Conservation (phyloP, 2,888 invertebrate species). For the Synanthedon andrenaeformis region DNA sequence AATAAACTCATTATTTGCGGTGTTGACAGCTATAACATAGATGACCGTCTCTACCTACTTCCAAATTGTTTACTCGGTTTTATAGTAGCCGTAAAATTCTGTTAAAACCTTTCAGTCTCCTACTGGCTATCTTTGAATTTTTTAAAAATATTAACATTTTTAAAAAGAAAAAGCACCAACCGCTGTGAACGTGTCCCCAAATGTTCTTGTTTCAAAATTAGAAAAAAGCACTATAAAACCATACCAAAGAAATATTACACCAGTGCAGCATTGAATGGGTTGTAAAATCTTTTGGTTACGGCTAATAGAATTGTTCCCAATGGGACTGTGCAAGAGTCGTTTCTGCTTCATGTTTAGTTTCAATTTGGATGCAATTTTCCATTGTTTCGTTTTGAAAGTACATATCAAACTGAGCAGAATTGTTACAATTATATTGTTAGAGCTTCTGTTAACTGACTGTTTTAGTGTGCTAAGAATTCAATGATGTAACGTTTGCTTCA, state of each 20-base stretch:
- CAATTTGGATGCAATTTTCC: slow-evolving; percentile 33
- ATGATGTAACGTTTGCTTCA: no score
- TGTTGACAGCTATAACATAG: slow-evolving; percentile 46
- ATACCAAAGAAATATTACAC: slow-evolving; percentile 2
- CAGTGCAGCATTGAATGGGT: slow-evolving; percentile 20
- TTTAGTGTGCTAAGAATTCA: slow-evolving; percentile 7
- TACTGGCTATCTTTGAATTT: slow-evolving; percentile 33
- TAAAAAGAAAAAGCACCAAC: slow-evolving; percentile 17
- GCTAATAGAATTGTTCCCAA: slow-evolving; percentile 36
- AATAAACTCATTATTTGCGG: slow-evolving; percentile 28
- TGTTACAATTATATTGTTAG: slow-evolving; percentile 25
- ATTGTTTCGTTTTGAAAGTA: slow-evolving; percentile 26
- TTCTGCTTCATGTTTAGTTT: slow-evolving; percentile 23
- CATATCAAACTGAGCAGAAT: slow-evolving; percentile 24
- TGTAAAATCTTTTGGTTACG: slow-evolving; percentile 39
- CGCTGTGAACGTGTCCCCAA: slow-evolving; percentile 10
- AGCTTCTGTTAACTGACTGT: slow-evolving; percentile 34
- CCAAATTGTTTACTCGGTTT: neutral
- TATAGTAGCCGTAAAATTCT: slow-evolving; percentile 51
- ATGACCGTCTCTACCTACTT: slow-evolving; percentile 10
- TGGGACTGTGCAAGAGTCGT: slow-evolving; percentile 24
- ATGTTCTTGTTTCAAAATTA: slow-evolving; percentile 11
- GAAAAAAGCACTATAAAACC: neutral
- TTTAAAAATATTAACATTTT: slow-evolving; percentile 18
- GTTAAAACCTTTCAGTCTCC: slow-evolving; percentile 43